Conservation (phyloP, 2,797 vertebrate species). For the Sternotherus odoratus region DNA sequence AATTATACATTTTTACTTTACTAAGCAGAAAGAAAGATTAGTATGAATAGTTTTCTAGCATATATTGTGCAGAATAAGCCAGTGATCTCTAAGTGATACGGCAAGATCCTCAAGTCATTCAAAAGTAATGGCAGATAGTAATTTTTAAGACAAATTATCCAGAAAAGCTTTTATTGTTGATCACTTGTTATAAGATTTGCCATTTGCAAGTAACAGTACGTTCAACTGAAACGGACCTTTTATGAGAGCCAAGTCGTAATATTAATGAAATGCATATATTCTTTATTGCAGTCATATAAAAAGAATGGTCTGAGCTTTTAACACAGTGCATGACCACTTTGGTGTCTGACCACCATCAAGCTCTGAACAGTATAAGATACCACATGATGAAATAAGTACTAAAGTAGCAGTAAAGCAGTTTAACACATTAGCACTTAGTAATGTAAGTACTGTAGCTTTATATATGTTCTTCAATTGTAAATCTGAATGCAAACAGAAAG, state of each 20-base stretch:
- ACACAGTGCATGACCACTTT: constrained; percentile 75
- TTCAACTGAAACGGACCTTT: constrained; percentile 79
- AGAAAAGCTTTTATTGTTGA: constrained; percentile 78
- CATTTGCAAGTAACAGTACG: constrained; percentile 78
- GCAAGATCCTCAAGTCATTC: constrained; percentile 64
- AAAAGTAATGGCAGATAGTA: constrained; percentile 67
- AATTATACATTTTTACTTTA: constrained; percentile 68
- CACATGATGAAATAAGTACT: constrained; percentile 56
- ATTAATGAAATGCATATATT: constrained; percentile 80
- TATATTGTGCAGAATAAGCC: background rate
- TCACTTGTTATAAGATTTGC: constrained; percentile 75
- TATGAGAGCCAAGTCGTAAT: constrained; percentile 75
- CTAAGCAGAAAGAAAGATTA: constrained; percentile 64
- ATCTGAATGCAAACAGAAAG: constrained; percentile 25
- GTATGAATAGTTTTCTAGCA: constrained; percentile 46
- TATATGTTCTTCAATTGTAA: constrained; percentile 31
- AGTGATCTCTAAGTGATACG: constrained; percentile 45
- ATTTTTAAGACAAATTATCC: constrained; percentile 75
- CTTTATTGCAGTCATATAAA: constrained; percentile 80
- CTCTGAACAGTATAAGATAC: constrained; percentile 61
- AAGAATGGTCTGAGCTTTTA: constrained; percentile 77
- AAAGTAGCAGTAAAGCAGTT: constrained; percentile 66
- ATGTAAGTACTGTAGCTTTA: constrained; percentile 49
- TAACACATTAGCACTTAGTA: constrained; percentile 64
- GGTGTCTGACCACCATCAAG: constrained; percentile 68